Percentiles rank a stretch among this genome's conserved stretches.
Conservation (phyloP, 2,797 vertebrate species). For the Phyllotis vaccarum region DNA sequence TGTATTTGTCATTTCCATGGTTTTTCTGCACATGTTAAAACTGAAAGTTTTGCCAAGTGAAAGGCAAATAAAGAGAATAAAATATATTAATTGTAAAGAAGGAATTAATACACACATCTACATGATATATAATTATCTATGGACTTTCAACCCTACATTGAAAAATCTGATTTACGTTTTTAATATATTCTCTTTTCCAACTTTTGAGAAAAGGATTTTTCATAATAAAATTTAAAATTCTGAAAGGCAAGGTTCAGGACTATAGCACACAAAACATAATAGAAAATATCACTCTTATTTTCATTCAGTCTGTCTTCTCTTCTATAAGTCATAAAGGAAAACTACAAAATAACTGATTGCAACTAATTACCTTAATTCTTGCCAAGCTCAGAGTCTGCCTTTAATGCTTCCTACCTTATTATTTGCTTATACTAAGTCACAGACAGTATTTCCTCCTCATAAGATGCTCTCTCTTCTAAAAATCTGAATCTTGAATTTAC, state of each 20-base stretch:
- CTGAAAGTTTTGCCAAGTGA: slow-evolving; percentile 59
- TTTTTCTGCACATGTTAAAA: slow-evolving; percentile 57
- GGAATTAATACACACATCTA: slow-evolving; percentile 53
- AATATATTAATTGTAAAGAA: slow-evolving; percentile 44
- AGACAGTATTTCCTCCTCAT: neutral
- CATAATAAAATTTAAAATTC: neutral
- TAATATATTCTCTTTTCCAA: neutral
- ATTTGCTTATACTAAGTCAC: neutral
- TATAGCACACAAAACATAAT: too few species aligned
- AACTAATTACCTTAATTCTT: slow-evolving; percentile 11
- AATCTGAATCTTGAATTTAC: neutral
- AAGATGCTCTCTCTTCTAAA: neutral
- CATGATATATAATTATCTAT: slow-evolving; percentile 19
- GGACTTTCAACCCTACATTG: slow-evolving; percentile 10
- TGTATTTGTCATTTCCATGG: slow-evolving; percentile 64
- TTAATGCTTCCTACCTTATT: neutral
- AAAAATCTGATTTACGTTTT: slow-evolving; percentile 9
- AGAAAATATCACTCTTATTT: neutral
- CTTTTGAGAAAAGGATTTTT: slow-evolving; percentile 1
- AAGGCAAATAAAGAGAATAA: slow-evolving; percentile 63
- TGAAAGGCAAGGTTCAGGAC: neutral
- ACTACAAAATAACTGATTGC: neutral
- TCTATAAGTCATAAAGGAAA: neutral
- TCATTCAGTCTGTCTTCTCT: neutral
- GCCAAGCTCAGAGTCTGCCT: neutral